phyloP scores from a whole-genome alignment of 2,113 vertebrate species.

The Amphiprion ocellaris region DNA sequence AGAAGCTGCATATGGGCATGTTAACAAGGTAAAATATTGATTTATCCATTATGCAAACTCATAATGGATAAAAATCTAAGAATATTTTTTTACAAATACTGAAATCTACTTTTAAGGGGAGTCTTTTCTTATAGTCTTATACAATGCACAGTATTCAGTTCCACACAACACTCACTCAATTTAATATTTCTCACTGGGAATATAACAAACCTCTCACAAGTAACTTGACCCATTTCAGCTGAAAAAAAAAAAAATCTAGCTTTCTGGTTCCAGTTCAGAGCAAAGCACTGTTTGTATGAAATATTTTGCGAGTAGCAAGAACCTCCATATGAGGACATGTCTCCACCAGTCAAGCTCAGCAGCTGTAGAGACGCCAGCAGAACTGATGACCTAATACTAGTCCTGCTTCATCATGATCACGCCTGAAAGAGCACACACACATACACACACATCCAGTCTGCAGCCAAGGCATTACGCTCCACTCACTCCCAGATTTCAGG shows the following conservation, averaged over 20 bases:
- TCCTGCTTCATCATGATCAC: slow-evolving; percentile 79
- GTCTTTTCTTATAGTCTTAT: no score
- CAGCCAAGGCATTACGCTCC: slow-evolving; percentile 73
- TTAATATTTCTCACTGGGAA: not conserved
- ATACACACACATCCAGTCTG: slow-evolving; percentile 28
- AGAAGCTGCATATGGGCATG: no score
- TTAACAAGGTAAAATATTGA: no score
- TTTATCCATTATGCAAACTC: no score
- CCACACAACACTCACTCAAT: not conserved
- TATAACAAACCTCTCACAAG: not conserved
- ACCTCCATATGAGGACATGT: slow-evolving; percentile 81
- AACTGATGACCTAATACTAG: slow-evolving; percentile 77
- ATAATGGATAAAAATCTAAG: no score
- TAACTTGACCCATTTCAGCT: slow-evolving; percentile 10
- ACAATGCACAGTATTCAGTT: not conserved
- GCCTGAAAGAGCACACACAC: slow-evolving; percentile 60
- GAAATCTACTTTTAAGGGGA: no score
- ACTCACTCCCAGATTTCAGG: slow-evolving; percentile 69
- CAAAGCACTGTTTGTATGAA: slow-evolving; percentile 44
- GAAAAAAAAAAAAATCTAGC: slow-evolving; percentile 17
- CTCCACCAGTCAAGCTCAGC: slow-evolving; percentile 72
- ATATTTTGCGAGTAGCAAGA: slow-evolving; percentile 59
- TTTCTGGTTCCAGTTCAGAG: slow-evolving; percentile 52
- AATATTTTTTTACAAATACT: no score
- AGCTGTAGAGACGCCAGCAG: slow-evolving; percentile 74